Base-by-base conservation (phyloP, 1,140 invertebrate species). In the Hermetia illucens region DNA sequence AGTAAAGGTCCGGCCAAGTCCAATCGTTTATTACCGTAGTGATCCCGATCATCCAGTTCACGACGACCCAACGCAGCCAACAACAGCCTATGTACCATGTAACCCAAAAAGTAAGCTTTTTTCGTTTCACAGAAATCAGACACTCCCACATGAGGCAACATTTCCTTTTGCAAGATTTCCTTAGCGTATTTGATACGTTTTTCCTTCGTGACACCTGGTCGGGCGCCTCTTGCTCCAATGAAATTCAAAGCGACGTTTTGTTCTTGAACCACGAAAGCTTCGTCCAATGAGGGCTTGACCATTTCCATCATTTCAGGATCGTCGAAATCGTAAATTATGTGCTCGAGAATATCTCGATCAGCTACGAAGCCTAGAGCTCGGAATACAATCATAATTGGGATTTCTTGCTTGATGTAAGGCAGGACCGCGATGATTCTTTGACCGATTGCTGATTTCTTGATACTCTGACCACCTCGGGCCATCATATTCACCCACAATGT, bases 251-350 rank as follows among this genome's bases (percentile, higher is more conserved):
- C 95, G 4, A 98, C 90, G 68, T 91, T 93, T 62, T 98, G 94
- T 62, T 98, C 94, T 68, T 97, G 93, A 52, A 98, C 94, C 0
- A 98, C 95, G 67, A 98, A 98, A 32, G 95, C 95, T 70, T 98
- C 95, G 67, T 98, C 95, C 31, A 98, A 65, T 1, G 92, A 97
- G 4, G 95, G 95, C 63, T 98, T 98, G 0, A 88, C 92, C 92
- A 98, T 97, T 74, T 98, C 95, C 92, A 98, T 98, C 92, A 98
- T 97, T 71, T 98, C 94, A 18, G 89, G 92, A 67, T 98, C 94
- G 63, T 97, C 88, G 68, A 97, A 97, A 52, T 98, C 94, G 62
- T 98, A 98, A 50, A 98, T 97, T 38, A 98, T 97, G 53, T 98
- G 94, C 57, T 98, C 95, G 5, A 98, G 65, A 52, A 98, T 98